Evolutionary conservation across 2,113 vertebrate species (phyloP).

Genomic region (Psittacula cyanocephala): DNA sequence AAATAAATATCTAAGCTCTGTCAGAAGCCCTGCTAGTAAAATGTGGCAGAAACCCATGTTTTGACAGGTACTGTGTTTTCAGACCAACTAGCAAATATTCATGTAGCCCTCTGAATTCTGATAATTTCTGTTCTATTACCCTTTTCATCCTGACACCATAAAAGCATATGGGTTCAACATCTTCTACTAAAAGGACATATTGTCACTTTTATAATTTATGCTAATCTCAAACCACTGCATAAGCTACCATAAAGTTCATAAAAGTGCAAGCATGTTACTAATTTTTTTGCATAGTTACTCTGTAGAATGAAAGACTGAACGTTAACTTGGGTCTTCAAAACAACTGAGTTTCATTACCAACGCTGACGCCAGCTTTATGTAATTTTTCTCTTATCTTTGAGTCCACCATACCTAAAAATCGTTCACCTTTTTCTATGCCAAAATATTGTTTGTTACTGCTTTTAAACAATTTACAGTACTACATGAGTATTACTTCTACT

Average conservation of each 20-base stretch:
- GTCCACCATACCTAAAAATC: accelerated
- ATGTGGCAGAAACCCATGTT: not conserved
- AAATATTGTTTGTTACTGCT: not conserved
- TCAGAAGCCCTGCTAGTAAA: conserved; percentile 17
- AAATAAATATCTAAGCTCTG: conserved; percentile 8
- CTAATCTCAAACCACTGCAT: not conserved
- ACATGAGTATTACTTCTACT: not conserved
- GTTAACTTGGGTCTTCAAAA: not conserved
- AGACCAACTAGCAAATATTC: not conserved
- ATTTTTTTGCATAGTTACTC: not conserved
- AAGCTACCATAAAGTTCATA: not conserved
- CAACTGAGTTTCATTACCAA: not conserved
- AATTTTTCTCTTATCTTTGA: not conserved
- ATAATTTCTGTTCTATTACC: not conserved
- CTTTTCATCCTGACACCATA: not conserved
- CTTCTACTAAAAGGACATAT: not conserved
- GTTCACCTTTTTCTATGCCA: not conserved
- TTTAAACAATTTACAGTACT: not conserved
- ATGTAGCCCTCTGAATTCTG: not conserved
- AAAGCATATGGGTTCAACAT: not conserved
- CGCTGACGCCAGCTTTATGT: not conserved
- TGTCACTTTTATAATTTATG: not conserved
- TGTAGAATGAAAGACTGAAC: not conserved
- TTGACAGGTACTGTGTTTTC: not conserved
- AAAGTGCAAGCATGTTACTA: not conserved